Conservation (phyloP, 2,888 invertebrate species). For the Tetheella fluctuosa region DNA sequence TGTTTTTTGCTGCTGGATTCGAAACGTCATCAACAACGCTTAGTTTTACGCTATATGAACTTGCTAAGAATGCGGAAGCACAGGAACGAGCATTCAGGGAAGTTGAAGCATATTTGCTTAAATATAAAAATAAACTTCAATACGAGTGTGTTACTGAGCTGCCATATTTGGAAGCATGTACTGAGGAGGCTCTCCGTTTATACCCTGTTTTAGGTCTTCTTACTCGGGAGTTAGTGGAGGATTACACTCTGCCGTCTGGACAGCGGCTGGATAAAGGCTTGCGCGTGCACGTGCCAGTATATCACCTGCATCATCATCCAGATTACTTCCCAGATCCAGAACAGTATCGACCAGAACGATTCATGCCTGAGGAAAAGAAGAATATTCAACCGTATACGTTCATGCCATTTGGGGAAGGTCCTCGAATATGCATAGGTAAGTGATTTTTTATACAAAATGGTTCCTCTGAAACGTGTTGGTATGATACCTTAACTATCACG, state of each 20-base stretch:
- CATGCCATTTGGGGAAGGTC: conserved; percentile 59
- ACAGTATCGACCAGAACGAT: conserved; percentile 49
- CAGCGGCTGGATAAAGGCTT: conserved; percentile 45
- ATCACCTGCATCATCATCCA: conserved; percentile 47
- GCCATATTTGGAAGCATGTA: conserved; percentile 56
- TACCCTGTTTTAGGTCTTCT: conserved; percentile 55
- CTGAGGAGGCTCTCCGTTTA: conserved; percentile 54
- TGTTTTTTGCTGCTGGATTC: conserved; percentile 71
- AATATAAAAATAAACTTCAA: conserved; percentile 34
- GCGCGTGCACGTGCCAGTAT: conserved; percentile 53
- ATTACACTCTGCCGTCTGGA: conserved; percentile 51
- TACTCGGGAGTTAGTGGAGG: conserved; percentile 54
- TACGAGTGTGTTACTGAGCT: conserved; percentile 56
- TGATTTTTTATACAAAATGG: conserved; percentile 12
- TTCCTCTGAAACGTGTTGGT: background rate
- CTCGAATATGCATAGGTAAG: conserved; percentile 56
- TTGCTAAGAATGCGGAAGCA: conserved; percentile 48
- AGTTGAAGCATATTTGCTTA: conserved; percentile 49
- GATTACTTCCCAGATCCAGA: conserved; percentile 52
- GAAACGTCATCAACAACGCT: conserved; percentile 58
- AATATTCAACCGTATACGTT: conserved; percentile 48
- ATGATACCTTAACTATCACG: too few species aligned
- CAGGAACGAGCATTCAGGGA: conserved; percentile 48
- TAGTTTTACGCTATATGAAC: conserved; percentile 50
- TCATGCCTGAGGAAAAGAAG: conserved; percentile 41